phyloP scores from a whole-genome alignment of 2,797 vertebrate genomes.

The Loris lydekkerianus region DNA sequence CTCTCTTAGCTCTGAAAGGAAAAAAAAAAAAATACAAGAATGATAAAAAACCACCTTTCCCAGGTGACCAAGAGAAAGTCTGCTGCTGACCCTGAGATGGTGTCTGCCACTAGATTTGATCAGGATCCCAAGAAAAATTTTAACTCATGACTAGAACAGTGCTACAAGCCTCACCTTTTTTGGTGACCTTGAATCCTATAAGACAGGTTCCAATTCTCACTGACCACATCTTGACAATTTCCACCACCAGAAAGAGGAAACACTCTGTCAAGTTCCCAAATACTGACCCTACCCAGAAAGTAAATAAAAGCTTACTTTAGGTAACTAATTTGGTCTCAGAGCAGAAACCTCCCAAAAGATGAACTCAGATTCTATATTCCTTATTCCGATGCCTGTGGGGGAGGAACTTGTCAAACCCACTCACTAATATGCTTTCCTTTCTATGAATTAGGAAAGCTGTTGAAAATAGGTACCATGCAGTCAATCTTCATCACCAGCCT shows the following conservation, averaged over 20 bases:
- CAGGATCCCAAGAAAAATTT: not conserved
- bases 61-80: not conserved
- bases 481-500: not conserved
- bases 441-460: not conserved
- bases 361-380: not conserved
- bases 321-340: not conserved
- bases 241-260: not conserved
- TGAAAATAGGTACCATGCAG: not conserved
- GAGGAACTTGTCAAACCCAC: too few species aligned
- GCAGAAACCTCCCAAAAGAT: not conserved
- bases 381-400: too few species aligned
- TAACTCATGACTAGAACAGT: too few species aligned
- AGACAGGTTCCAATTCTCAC: accelerated
- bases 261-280: not conserved
- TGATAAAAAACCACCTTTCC: not conserved
- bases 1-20: not conserved
- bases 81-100: accelerated
- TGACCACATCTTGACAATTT: not conserved
- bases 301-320: not conserved
- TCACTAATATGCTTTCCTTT: accelerated
- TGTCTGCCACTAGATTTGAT: not conserved
- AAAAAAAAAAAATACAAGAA: not conserved
- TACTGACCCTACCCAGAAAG: not conserved
- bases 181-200: not conserved
- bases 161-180: too few species aligned